Evolutionary conservation across 2,797 vertebrate genomes (phyloP), one percentile per base, ranked within the genome.

Genomic region (Varecia variegata): DNA sequence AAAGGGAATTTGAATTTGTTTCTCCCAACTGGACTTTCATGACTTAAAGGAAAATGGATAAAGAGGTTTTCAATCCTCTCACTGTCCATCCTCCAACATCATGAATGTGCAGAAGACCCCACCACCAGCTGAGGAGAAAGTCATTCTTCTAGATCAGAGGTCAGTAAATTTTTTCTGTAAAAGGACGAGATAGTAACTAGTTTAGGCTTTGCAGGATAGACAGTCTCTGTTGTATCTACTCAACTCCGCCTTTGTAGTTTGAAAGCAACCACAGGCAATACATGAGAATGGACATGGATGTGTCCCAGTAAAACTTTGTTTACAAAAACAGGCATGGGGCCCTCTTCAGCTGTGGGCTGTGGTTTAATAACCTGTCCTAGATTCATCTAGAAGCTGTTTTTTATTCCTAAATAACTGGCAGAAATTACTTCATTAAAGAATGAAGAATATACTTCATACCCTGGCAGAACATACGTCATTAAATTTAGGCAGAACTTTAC

Each of bases 1-100:
- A 86, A 70, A 92, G 32, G 45, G 5, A 81, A 67, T 62, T 74
- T 50, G 27, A 84, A 90, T 54, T 88, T 54, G 43, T 67, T 84
- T 90, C 45, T 95, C 52, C 80, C 74, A 70, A 52, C 13, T 91
- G 65, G 43, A 80, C 52, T 62, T 74, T 60, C 56, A 88, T 79
- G 38, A 70, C 27, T 45, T 86, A 73, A 88, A 47, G 68, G 18
- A 52, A 95, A 89, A 70, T 45, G 20, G 30, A 73, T 47, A 54
- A 38, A 87, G 25, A 56, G 40, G 38, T 43, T 84, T 94, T 71
- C 30, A 77, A 50, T 58, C 23, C 7, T 65, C 32, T 50, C 47
- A 7, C 38, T 20, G 25, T n/a, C 20, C 18, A 62, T 23, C n/a
- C 10, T 58, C 5, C 60, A 35, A 25, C 4, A 60, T 27, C 52